Conservation (phyloP, 1,140 invertebrate species). For the Eupeodes corollae region DNA sequence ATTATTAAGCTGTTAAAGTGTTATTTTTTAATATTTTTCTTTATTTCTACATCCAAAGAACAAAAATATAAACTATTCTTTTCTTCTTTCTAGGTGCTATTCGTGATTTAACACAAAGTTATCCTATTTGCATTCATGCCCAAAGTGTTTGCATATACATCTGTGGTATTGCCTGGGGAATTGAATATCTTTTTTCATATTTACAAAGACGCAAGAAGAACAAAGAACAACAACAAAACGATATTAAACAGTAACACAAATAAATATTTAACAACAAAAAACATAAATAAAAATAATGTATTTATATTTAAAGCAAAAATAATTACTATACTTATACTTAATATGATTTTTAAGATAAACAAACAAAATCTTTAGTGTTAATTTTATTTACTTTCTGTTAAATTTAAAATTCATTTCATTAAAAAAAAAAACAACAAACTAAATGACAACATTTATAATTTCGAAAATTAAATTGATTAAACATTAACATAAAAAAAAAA, state of each 20-base stretch:
- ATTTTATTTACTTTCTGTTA: background rate
- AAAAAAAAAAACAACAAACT: background rate
- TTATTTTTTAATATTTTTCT: conserved; percentile 4
- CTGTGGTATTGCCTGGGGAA: conserved; percentile 52
- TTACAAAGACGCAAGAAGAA: too few relatives aligned
- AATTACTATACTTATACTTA: too few relatives aligned
- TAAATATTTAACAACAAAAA: conserved; percentile 3
- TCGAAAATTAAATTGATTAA: too few relatives aligned
- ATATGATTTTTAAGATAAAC: too few relatives aligned
- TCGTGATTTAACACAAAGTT: conserved; percentile 55
- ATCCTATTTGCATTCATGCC: conserved; percentile 56
- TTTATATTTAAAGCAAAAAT: conserved; percentile 8
- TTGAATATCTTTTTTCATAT: conserved; percentile 44
- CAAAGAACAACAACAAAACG: too few relatives aligned
- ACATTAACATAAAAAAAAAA: too few relatives aligned
- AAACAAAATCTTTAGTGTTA: too few relatives aligned
- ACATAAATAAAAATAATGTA: conserved; percentile 7
- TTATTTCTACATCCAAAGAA: background rate
- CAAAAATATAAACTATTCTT: background rate
- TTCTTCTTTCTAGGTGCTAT: conserved; percentile 48
- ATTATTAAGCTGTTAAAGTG: background rate
- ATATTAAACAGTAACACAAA: conserved; percentile 4
- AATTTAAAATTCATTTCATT: too few relatives aligned
- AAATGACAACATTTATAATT: background rate
- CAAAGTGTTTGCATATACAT: conserved; percentile 56